Conservation (phyloP, 2,888 invertebrate genomes). For the Gerris lacustris region DNA sequence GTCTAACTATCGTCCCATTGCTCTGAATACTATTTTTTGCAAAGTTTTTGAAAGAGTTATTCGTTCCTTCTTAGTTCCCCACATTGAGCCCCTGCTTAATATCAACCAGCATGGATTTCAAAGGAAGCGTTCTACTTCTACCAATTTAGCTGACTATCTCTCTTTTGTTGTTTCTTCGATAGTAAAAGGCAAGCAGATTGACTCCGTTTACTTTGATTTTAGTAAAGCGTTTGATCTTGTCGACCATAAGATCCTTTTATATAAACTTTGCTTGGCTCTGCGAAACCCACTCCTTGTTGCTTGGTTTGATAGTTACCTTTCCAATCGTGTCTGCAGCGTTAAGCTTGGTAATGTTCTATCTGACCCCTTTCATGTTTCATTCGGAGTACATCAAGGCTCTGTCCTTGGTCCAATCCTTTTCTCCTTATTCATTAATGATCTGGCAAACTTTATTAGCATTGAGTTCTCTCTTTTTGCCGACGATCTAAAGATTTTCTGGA, state of each 20-base stretch:
- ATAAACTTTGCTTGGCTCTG: constrained; percentile 6
- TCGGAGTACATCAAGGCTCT: constrained; percentile 6
- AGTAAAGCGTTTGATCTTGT: constrained; percentile 17
- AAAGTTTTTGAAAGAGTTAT: constrained; percentile 14
- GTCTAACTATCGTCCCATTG: constrained; percentile 11
- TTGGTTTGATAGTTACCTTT: background rate
- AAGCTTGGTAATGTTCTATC: background rate
- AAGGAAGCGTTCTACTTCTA: constrained; percentile 6
- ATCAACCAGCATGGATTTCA: constrained; percentile 15
- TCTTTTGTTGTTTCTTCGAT: background rate
- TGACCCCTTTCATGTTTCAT: background rate
- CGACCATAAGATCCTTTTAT: constrained; percentile 11
- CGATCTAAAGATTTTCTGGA: constrained; percentile 7
- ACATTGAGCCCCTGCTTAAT: constrained; percentile 3
- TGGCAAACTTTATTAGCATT: background rate
- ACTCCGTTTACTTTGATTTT: constrained; percentile 10
- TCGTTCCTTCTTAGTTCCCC: background rate
- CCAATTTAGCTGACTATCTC: constrained; percentile 3
- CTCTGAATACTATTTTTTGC: constrained; percentile 6
- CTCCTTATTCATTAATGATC: constrained; percentile 6
- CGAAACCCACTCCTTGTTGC: background rate
- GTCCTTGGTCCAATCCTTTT: constrained; percentile 5
- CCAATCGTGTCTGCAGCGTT: background rate
- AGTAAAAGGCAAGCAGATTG: background rate
- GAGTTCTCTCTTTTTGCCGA: constrained; percentile 8